Base-by-base conservation (phyloP, 2,888 invertebrate genomes). In the Spatulosminthurus flaviceps region DNA sequence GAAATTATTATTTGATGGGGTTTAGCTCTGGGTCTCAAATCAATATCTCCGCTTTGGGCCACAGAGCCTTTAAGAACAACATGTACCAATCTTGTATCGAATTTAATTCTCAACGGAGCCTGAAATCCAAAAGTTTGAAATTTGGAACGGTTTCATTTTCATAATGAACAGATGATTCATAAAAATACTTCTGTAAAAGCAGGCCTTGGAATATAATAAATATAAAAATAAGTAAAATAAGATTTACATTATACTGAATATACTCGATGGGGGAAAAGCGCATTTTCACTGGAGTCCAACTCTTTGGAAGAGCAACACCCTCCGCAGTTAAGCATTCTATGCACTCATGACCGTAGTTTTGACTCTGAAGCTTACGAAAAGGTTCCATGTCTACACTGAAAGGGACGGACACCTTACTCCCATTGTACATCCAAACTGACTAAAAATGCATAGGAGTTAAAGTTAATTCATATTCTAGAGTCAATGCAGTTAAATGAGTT, bases 401-500 rank as follows among this genome's bases (percentile, higher is more conserved):
- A 1, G 77, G 42, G 9, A 81, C 79, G 19, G 75, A 64, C n/a
- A 78, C 80, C 43, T 80, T 81, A 4, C 83, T 81, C 9, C 83
- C 84, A 70, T 83, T 83, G 67, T 82, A 84, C 43, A 83, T 1
- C 83, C 83, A 83, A 72, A 83, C 80, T 69, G 82, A n/a, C 77
- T 79, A 26, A 29, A 26, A 67, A 64, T n/a, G n/a, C n/a, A n/a
- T n/a, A n/a, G n/a, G 16, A 71, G 21, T 29, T 61, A 4, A 41
- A 21, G n/a, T 11, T 22, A n/a, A n/a, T n/a, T n/a, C n/a, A n/a
- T n/a, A n/a, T n/a, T n/a, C n/a, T n/a, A n/a, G n/a, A n/a, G n/a
- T n/a, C n/a, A n/a, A n/a, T n/a, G n/a, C n/a, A n/a, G n/a, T n/a
- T n/a, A 64, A 72, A 71, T 1, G 24, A 64, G 4, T 28, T n/a